These are phyloP conservation scores for Coregonus clupeaformis DNA, from an alignment of 2,113 vertebrate genomes.

Conservation along the genomic window DNA sequence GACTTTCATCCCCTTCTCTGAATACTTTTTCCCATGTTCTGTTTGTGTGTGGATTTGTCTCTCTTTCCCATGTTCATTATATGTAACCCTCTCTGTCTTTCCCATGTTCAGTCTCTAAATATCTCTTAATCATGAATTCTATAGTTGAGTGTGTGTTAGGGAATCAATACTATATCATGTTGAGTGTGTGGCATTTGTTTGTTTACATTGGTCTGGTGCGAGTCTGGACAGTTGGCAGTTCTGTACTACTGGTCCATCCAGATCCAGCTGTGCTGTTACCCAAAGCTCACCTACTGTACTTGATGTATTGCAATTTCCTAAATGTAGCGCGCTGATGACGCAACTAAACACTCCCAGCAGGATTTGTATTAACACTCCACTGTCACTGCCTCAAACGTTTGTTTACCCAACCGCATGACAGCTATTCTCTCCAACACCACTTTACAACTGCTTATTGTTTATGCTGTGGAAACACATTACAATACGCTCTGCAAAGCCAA, in stretches of 20 bases:
- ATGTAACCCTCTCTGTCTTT: neutral
- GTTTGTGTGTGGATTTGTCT: neutral
- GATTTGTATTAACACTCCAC: neutral
- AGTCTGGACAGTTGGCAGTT: neutral
- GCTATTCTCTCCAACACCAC: neutral
- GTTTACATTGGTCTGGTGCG: neutral
- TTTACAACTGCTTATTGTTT: neutral
- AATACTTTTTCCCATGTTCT: neutral
- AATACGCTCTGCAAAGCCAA: too few species aligned
- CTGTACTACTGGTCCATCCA: neutral
- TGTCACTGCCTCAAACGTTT: neutral
- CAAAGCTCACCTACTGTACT: neutral
- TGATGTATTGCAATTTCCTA: neutral
- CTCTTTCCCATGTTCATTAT: neutral
- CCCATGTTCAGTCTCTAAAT: neutral
- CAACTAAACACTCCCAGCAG: neutral
- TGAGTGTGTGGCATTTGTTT: slow-evolving; percentile 7
- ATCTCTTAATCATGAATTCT: too few species aligned
- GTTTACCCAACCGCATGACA: neutral
- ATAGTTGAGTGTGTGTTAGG: slow-evolving; percentile 1
- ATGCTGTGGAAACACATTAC: too few species aligned
- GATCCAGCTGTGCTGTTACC: neutral
- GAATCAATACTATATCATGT: neutral
- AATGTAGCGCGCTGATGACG: neutral
- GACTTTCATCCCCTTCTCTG: neutral